phyloP scores from a whole-genome alignment of 2,888 invertebrate genomes.

The Acleris sparsana region DNA sequence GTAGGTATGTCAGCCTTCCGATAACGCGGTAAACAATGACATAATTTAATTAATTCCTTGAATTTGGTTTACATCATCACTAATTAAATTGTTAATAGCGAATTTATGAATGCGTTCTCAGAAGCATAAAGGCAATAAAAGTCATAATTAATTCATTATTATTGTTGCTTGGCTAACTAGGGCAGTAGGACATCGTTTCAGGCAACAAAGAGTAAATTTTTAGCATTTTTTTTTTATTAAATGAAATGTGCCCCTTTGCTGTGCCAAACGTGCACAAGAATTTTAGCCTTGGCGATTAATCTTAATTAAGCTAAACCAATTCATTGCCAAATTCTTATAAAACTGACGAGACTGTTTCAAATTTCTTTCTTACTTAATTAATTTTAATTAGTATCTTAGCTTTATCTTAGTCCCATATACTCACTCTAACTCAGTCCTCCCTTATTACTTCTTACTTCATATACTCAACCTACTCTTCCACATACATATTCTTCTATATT shows the following conservation, averaged over 20 bases:
- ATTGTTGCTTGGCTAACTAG: not conserved
- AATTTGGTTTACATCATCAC: constrained; percentile 10
- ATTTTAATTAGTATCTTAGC: too few relatives aligned
- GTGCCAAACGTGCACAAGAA: not conserved
- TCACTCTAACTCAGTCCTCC: too few relatives aligned
- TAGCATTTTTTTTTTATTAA: not conserved
- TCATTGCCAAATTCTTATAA: not conserved
- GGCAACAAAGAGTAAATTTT: not conserved
- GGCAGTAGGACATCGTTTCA: not conserved
- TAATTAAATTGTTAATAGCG: constrained; percentile 10
- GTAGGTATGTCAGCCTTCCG: not conserved
- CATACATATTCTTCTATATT: not conserved
- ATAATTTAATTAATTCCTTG: constrained; percentile 20
- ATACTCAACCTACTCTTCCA: not conserved
- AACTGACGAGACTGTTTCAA: too few relatives aligned
- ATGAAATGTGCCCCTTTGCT: too few relatives aligned
- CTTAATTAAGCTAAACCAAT: not conserved
- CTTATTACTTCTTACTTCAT: too few relatives aligned
- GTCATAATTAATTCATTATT: not conserved
- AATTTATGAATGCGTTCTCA: constrained; percentile 2
- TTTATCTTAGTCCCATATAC: too few relatives aligned
- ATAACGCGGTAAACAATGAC: constrained; percentile 13
- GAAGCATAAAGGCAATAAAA: not conserved
- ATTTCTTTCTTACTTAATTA: too few relatives aligned
- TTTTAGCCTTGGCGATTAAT: not conserved